Conservation (phyloP, 2,113 vertebrate species). For the Meleagris gallopavo region DNA sequence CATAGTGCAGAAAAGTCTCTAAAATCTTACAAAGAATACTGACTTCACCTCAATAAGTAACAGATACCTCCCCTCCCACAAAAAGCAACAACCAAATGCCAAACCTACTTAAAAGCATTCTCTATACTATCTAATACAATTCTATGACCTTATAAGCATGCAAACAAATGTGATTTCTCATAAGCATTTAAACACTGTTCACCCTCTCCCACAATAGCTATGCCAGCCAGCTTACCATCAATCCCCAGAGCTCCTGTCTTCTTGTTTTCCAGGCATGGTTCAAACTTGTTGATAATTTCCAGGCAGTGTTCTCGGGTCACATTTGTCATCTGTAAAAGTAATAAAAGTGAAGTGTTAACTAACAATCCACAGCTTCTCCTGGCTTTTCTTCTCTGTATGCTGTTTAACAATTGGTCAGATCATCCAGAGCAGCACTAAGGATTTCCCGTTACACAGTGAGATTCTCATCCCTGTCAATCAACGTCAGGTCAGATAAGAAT, state of each 20-base stretch:
- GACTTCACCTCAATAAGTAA: background rate
- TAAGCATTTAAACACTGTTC: background rate
- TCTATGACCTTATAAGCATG: background rate
- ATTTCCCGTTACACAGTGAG: slow-evolving; percentile 55
- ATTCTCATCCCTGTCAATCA: slow-evolving; percentile 75
- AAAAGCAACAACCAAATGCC: background rate
- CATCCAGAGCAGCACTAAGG: background rate
- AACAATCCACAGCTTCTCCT: background rate
- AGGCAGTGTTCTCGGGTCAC: slow-evolving; percentile 90
- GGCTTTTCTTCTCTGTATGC: background rate
- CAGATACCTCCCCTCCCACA: background rate
- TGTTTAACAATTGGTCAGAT: slow-evolving; percentile 10
- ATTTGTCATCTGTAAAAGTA: slow-evolving; percentile 84
- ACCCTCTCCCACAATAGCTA: background rate
- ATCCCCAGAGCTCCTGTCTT: slow-evolving; percentile 90
- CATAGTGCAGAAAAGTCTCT: background rate
- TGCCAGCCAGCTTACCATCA: slow-evolving; percentile 84
- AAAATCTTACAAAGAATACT: background rate
- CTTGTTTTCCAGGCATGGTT: slow-evolving; percentile 93
- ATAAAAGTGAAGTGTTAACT: background rate
- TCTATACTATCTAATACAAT: background rate
- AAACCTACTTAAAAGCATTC: background rate
- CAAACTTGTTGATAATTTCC: slow-evolving; percentile 92
- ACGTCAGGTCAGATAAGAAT: slow-evolving; percentile 54
- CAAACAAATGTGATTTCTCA: background rate